Percentiles rank a stretch among this genome's conserved stretches.
phyloP scores from a whole-genome alignment of 2,113 vertebrate genomes.

The Galeopterus variegatus region DNA sequence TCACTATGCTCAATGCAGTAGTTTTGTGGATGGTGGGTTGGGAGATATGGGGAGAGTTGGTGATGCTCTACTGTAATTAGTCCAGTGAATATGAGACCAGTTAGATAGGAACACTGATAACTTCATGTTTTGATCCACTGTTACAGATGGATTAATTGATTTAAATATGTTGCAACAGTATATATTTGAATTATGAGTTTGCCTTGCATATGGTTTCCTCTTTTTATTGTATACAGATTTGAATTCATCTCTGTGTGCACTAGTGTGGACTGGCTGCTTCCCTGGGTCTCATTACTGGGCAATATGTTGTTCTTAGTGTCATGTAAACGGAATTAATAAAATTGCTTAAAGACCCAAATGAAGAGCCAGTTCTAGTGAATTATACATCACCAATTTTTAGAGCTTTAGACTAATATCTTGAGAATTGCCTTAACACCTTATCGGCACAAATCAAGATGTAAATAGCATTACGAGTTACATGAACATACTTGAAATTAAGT shows the following conservation, averaged over 20 bases:
- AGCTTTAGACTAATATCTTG: not conserved
- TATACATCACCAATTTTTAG: not conserved
- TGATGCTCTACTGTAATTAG: not conserved
- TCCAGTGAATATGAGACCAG: not conserved
- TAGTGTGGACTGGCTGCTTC: not conserved
- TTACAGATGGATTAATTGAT: not conserved
- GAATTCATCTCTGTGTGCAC: constrained; percentile 27
- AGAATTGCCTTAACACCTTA: not conserved
- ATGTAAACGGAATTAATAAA: constrained; percentile 36
- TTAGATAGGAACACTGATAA: not conserved
- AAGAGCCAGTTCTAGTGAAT: not conserved
- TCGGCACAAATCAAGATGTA: constrained; percentile 35
- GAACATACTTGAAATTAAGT: constrained; percentile 43
- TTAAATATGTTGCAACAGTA: not conserved
- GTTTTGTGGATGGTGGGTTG: not conserved
- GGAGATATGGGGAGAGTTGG: not conserved
- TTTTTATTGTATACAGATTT: constrained; percentile 12
- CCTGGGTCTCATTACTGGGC: not conserved
- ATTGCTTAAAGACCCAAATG: constrained; percentile 24
- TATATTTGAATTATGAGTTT: not conserved
- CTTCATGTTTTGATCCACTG: not conserved
- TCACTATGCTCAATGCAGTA: not conserved
- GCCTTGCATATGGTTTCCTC: not conserved
- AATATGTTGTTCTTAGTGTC: not conserved
- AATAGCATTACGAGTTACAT: not conserved